Evolutionary conservation across 2,797 vertebrate species (phyloP), one percentile per base, ranked within the genome.

Genomic region (Malacoctenus gilli): DNA sequence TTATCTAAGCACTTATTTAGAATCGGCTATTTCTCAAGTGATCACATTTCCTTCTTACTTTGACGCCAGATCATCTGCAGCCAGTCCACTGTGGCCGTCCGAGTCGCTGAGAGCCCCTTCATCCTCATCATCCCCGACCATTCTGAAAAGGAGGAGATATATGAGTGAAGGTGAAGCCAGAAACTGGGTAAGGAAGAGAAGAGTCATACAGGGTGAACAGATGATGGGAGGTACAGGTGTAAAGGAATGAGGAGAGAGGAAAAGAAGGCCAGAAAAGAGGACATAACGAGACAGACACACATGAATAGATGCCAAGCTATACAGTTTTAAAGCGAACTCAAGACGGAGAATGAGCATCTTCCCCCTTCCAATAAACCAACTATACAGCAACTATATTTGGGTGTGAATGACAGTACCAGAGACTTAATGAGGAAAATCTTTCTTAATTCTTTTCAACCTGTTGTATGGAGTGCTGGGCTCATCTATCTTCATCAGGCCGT

Each of bases 401-500:
- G 6, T 28, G 6, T 6, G 9, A 28, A 5, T 22, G 15, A 16
- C 6, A 6, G 23, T 23, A 32, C 9, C 9, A 9, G 9, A 28
- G 25, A 28, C 25, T 28, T 28, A 28, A 28, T 28, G 25, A 6
- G 5, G 9, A 9, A 5, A 28, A 28, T 9, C 4, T 22, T 47
- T 5, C 19, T 15, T 2, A 20, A 5, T 37, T 22, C 15, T 1
- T 7, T 53, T 49, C 40, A 75, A 98, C 96, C 95, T 93, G 88
- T 96, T 93, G 73, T 95, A 99, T 11, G 97, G 97, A 30, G 97
- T 99, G 82, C 94, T 96, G 25, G 97, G 97, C 74, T 99, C 97
- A 57, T 99, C 96, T 8, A 99, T 99, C 90, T 99, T 99, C 96
- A 99, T 99, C 79, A 98, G 82, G 35, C 97, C 97, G 22, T 99